Evolutionary conservation across 2,113 vertebrate species (phyloP).

Genomic region (Gorsachius goisagi): DNA sequence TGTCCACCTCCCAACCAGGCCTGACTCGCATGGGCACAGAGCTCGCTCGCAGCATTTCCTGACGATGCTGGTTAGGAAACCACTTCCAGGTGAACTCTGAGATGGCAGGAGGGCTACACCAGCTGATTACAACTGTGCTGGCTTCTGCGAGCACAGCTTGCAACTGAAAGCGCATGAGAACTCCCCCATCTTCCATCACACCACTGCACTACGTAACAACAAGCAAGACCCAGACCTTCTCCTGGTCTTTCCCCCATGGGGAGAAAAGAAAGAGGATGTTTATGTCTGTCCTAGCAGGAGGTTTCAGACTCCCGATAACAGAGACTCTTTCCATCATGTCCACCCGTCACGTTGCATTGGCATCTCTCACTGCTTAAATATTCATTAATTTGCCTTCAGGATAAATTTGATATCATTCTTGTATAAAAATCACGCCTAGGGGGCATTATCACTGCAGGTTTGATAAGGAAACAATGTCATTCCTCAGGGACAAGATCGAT

Average conservation of each 20-base stretch:
- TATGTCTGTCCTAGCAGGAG: not conserved
- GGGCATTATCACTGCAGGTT: not conserved
- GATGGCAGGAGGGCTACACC: not conserved
- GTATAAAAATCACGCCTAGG: not conserved
- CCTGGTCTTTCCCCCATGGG: not conserved
- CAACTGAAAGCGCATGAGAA: accelerated
- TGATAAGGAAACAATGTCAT: not conserved
- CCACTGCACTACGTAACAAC: accelerated
- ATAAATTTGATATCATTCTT: not conserved
- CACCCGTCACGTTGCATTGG: accelerated
- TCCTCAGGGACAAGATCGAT: not conserved
- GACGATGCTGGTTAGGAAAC: accelerated
- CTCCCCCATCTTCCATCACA: not conserved
- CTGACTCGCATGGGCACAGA: accelerated
- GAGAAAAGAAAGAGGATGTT: not conserved
- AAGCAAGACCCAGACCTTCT: not conserved
- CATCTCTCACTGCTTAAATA: not conserved
- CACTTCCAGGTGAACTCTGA: not conserved
- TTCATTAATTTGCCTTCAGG: not conserved
- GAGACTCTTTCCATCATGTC: accelerated
- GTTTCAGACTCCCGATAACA: accelerated
- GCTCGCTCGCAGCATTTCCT: not conserved
- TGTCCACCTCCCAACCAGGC: not conserved
- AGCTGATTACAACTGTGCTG: not conserved
- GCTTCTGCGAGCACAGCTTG: not conserved